Evolutionary conservation across 2,888 invertebrate species (phyloP).

Genomic region (Brachypterus glaber): DNA sequence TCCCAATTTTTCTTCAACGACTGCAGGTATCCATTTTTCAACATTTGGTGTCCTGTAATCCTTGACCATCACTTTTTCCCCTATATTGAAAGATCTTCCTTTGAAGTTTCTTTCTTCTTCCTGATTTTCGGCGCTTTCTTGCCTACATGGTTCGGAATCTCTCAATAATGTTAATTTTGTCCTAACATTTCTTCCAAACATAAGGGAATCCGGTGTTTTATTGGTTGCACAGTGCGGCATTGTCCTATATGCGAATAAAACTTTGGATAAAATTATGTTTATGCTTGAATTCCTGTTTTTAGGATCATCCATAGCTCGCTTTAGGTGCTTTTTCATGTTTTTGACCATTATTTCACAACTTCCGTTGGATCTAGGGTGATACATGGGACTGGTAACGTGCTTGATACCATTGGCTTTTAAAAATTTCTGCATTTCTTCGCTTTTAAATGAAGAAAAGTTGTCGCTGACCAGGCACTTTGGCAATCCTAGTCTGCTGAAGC

Average conservation of each 20-base stretch:
- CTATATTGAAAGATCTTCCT: constrained; percentile 8
- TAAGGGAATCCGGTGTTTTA: constrained; percentile 6
- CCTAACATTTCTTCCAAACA: constrained; percentile 7
- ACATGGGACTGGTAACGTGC: constrained; percentile 10
- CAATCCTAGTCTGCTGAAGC: constrained; percentile 5
- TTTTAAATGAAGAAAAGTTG: constrained; percentile 1
- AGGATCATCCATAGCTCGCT: constrained; percentile 7
- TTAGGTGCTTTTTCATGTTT: constrained; percentile 9
- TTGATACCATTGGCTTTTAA: constrained; percentile 9
- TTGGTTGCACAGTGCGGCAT: constrained; percentile 3
- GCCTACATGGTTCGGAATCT: constrained; percentile 6
- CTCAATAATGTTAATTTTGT: constrained; percentile 4
- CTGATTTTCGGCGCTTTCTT: constrained; percentile 4
- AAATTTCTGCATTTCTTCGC: constrained; percentile 2
- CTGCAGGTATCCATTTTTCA: constrained; percentile 11
- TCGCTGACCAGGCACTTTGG: constrained; percentile 1
- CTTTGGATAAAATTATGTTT: constrained; percentile 1
- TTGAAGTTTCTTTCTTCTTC: not conserved
- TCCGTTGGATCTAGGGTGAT: constrained; percentile 11
- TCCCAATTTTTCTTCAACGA: constrained; percentile 3
- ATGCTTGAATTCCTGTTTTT: constrained; percentile 1
- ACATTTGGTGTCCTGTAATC: constrained; percentile 12
- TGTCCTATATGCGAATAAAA: no score
- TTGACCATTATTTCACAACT: constrained; percentile 9
- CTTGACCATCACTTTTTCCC: constrained; percentile 12